phyloP scores from a whole-genome alignment of 2,888 invertebrate species.

The Drosophila kanekoi region DNA sequence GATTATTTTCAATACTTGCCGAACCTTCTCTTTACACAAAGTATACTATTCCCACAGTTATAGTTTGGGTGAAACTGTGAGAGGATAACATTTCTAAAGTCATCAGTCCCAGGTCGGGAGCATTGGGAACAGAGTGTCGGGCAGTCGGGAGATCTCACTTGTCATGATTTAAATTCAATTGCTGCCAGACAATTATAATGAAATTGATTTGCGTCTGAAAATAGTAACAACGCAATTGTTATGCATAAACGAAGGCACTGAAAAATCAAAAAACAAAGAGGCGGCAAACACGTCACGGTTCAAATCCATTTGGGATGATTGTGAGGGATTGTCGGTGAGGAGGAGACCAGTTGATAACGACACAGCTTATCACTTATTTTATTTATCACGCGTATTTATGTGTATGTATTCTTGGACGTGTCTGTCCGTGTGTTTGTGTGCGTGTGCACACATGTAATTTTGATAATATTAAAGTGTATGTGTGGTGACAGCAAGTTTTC shows the following conservation, averaged over 20 bases:
- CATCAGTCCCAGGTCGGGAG: too few relatives aligned
- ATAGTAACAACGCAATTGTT: slow-evolving; percentile 61
- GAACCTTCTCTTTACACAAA: too few relatives aligned
- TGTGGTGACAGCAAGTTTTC: slow-evolving; percentile 5
- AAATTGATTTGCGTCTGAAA: slow-evolving; percentile 70
- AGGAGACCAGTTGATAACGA: slow-evolving; percentile 17
- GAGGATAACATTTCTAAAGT: too few relatives aligned
- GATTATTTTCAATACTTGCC: too few relatives aligned
- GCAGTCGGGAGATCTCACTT: neutral
- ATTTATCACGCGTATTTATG: slow-evolving; percentile 14
- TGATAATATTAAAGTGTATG: neutral
- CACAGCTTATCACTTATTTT: slow-evolving; percentile 25
- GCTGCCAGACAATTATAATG: slow-evolving; percentile 56
- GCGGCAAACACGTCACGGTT: slow-evolving; percentile 20
- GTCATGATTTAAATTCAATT: slow-evolving; percentile 43
- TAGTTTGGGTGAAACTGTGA: too few relatives aligned
- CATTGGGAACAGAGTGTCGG: neutral
- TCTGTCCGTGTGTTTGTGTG: neutral
- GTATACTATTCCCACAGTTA: too few relatives aligned
- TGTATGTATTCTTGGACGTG: neutral
- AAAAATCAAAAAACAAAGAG: slow-evolving; percentile 5
- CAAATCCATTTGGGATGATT: slow-evolving; percentile 15
- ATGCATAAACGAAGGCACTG: slow-evolving; percentile 9
- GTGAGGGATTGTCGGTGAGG: neutral
- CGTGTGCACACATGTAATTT: neutral